Base-by-base conservation (phyloP, 2,888 invertebrate species). In the Tridacna gigas region DNA sequence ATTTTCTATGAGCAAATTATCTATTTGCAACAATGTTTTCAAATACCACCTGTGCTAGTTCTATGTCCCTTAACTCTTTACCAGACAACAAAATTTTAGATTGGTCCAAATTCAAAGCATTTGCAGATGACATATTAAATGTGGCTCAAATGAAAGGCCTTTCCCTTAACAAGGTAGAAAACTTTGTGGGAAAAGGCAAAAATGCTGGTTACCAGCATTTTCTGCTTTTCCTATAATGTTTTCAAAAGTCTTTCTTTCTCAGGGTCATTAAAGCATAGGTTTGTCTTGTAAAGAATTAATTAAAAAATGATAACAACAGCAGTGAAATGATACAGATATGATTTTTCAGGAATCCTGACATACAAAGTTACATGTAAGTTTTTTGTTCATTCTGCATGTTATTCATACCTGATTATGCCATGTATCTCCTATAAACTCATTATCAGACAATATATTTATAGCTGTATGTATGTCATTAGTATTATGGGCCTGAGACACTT, bases 321-420 rank as follows among this genome's bases (percentile, higher is more conserved):
- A 37, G 37, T 37, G 37, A 37, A 37, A 37, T 7, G 3, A 37
- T 37, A 37, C 37, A 37, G 37, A 37, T 37, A 45, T 67, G 28
- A 18, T 67, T 12, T 75, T 75, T 65, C 75, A 77, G 77, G 26
- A 47, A 67, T 67, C 77, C 77, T n/a, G 77, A 77, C 25, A 56
- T 66, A 5, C 45, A 77, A 69, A 51, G 77, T 25, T 48, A 77
- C 65, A 51, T 77, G 77, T 77, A 77, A 77, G 77, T 77, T 45
- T 67, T 63, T 67, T n/a, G 45, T 45, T 15, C 56, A 56, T 56
- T 15, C 20, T 67, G 67, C 45, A 45, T 67, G 45, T 67, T 66
- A 26, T 20, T 67, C 22, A 65, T 25, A 15, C 3, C 22, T 65
- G 3, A 65, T 65, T 65, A 9, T 65, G 12, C 13, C 26, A 65